Percentiles rank a stretch among this genome's conserved stretches.
phyloP scores from a whole-genome alignment of 2,113 vertebrate genomes.

The Bujurquina vittata region DNA sequence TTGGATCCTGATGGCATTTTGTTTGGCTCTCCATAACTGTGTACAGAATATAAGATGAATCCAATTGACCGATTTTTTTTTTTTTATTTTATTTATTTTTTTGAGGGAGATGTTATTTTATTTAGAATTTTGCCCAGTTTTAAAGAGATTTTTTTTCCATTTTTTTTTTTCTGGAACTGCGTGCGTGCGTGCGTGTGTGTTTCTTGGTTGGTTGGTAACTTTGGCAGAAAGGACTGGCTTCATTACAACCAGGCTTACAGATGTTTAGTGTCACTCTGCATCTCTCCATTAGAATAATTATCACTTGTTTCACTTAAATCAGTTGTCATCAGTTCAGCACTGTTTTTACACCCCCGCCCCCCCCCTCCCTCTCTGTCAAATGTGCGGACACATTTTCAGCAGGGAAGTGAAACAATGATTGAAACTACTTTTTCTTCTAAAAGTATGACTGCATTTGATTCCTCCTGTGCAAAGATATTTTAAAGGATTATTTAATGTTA shows the following conservation, averaged over 20 bases:
- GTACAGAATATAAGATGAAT: no score
- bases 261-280: background rate
- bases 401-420: background rate
- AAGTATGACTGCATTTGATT: background rate
- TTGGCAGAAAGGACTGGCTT: background rate
- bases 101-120: no score
- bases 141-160: no score
- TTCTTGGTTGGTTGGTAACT: background rate
- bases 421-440: background rate
- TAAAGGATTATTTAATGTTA: slow-evolving; percentile 1
- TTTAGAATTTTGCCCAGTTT: no score
- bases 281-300: background rate
- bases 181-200: background rate
- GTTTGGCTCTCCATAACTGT: no score
- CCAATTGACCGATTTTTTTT: no score
- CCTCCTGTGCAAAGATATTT: background rate
- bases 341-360: background rate
- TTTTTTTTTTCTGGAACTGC: no score
- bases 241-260: background rate
- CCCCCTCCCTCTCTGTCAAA: background rate
- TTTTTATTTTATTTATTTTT: no score
- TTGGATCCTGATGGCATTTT: no score
- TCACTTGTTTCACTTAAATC: background rate
- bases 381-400: background rate
- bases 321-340: background rate